Base-by-base conservation (phyloP, 1,140 invertebrate species). In the Lepidurus arcticus region DNA sequence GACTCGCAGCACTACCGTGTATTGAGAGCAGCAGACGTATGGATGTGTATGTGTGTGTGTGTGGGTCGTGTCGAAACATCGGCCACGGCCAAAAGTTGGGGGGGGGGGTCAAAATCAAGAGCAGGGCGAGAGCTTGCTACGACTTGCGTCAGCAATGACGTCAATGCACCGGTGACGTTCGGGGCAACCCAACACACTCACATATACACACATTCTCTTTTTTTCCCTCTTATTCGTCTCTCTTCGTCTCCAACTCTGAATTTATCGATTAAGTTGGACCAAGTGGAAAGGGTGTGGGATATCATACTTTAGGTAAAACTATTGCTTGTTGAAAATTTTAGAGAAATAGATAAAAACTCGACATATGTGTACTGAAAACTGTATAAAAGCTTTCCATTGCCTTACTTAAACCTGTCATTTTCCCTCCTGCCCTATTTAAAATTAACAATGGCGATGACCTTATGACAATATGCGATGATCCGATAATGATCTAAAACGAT, bases 121-220 rank as follows among this genome's bases (percentile, higher is more conserved):
- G 21, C 53, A 65, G n/a, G 7, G 16, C 1, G 53, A 21, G 16
- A 65, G 53, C 53, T 21, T 65, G 53, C 34, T 34, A 65, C 53
- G 53, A 65, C 53, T 76, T 76, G 76, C 76, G 76, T 76, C 76
- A 76, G 76, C 76, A 76, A 45, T 76, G 76, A 76, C 76, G 76
- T 76, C 76, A 76, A 76, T 76, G 16, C 44, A 45, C 44, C 65
- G 76, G 65, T 65, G 76, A 53, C 76, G 76, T 45, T 76, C 24
- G 53, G 53, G 13, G 53, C 53, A 65, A 65, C 53, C 53, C 53
- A 65, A 65, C 53, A 65, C 53, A 47, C 45, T n/a, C 53, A 65
- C 6, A 13, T 21, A 65, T 21, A 65, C 53, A 16, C 13, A 16
- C 21, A 65, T 21, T 21, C 53, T 65, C 16, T 9, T 21, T 65